Conservation (phyloP, 1,140 invertebrate genomes). For the Drosophila carrolli region DNA sequence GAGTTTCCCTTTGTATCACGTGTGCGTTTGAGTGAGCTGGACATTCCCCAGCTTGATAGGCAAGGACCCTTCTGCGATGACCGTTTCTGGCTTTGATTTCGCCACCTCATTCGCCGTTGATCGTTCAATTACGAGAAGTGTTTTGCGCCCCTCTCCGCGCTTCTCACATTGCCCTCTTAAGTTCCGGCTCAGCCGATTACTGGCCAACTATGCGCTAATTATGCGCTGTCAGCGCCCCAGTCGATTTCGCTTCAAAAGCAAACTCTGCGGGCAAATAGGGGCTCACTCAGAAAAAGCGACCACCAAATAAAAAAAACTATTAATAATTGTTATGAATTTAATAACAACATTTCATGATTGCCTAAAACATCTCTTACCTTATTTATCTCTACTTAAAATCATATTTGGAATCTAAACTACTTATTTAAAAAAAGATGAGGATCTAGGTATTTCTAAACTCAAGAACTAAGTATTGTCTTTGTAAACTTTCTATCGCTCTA, state of each 20-base stretch:
- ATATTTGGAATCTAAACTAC: no score
- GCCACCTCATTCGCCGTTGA: constrained; percentile 26
- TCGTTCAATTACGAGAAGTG: constrained; percentile 33
- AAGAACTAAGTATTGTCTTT: no score
- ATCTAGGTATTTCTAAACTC: no score
- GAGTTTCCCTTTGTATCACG: neutral
- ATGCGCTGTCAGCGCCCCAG: constrained; percentile 37
- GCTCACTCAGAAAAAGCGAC: neutral
- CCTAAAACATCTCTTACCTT: no score
- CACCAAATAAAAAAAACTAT: no score
- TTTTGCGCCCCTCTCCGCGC: constrained; percentile 2
- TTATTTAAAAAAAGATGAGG: no score
- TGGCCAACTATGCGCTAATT: constrained; percentile 49
- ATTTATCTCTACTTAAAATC: no score
- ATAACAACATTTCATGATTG: no score
- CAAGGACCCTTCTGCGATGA: neutral
- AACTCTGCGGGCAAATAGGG: neutral
- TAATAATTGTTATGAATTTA: no score
- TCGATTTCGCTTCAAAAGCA: constrained; percentile 23
- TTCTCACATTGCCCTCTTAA: neutral
- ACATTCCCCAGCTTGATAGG: neutral
- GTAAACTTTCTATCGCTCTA: no score
- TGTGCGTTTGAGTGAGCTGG: neutral
- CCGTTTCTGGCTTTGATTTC: constrained; percentile 32
- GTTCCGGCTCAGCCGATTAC: constrained; percentile 15